These are phyloP conservation scores for Paratilapia polleni DNA, from an alignment of 2,113 vertebrate genomes.

Conservation along the genomic window DNA sequence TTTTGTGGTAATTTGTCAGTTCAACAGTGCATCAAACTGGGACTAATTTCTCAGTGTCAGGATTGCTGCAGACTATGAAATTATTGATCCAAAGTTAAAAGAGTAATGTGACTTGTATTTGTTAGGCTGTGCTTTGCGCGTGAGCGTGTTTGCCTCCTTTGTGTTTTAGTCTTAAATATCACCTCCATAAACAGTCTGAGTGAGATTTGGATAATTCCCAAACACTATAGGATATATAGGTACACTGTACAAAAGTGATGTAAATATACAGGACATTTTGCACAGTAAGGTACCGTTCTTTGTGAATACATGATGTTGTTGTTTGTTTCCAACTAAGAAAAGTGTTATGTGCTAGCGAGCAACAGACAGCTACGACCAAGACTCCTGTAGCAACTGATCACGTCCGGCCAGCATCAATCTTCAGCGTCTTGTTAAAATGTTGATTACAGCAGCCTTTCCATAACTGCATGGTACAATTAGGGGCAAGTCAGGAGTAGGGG, in stretches of 20 bases:
- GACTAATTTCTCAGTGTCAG: constrained; percentile 24
- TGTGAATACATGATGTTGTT: background rate
- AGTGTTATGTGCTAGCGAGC: background rate
- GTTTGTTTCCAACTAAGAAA: background rate
- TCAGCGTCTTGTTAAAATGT: background rate
- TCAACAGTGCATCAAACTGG: constrained; percentile 28
- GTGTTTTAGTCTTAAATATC: background rate
- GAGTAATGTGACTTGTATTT: background rate
- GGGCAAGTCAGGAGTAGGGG: too few species aligned
- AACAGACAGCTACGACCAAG: background rate
- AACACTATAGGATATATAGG: background rate
- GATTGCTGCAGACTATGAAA: constrained; percentile 39
- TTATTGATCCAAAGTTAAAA: constrained; percentile 30
- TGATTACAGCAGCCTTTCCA: too few species aligned
- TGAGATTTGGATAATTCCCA: background rate
- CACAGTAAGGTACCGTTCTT: background rate
- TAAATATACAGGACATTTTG: background rate
- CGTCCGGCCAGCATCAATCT: background rate
- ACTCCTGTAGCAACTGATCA: background rate
- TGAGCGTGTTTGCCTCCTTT: background rate
- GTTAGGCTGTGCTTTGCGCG: background rate
- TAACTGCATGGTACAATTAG: too few species aligned
- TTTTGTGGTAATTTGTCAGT: constrained; percentile 37
- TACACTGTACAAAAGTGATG: background rate
- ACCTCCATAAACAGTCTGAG: background rate